Base-by-base conservation (phyloP, 1,140 invertebrate species). In the Riptortus pedestris region DNA sequence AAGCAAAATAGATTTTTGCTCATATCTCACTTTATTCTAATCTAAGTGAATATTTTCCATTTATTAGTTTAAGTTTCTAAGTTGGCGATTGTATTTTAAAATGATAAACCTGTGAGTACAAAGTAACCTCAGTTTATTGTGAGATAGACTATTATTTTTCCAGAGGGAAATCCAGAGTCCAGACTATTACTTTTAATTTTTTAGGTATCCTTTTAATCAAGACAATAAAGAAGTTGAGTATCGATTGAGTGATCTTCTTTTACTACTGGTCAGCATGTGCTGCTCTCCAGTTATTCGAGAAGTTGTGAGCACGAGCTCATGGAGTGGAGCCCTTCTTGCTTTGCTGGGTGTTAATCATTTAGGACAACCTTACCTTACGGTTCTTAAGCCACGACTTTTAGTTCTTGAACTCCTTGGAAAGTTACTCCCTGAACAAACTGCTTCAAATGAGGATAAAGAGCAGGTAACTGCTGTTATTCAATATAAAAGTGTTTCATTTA, bases 361-460 rank as follows among this genome's bases (percentile, higher is more conserved):
- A 2, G 65, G 60, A 28, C 20, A 60, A 7, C 58, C 65, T 2
- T 47, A 51, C 26, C 33, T 66, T 5, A 43, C 43, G 3, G 52
- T 59, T 11, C 59, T 66, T 5, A 66, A 66, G 31, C 65, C 65
- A 27, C 38, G 65, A 14, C 45, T 66, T 12, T 47, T 66, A 1
- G 20, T 66, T 1, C 38, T 66, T 38, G 52, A 63, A 18, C 38
- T 66, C 2, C 48, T 66, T 16, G 43, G 48, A n/a, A 60, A 59
- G 52, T 27, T 66, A 12, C 33, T 66, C 2, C 65, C 65, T 12
- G 22, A 48, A 20, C 62, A 66, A 22, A 45, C 24, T 4, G 52
- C 62, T 7, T 45, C 62, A 18, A 22, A 27, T n/a, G 65, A 62
- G 28, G 51, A 51, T 14, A 66, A 55, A 48, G 57, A 59, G 43